These are phyloP conservation scores for Anguilla pacifica DNA, from an alignment of 2,797 vertebrate genomes.

Conservation along the genomic window DNA sequence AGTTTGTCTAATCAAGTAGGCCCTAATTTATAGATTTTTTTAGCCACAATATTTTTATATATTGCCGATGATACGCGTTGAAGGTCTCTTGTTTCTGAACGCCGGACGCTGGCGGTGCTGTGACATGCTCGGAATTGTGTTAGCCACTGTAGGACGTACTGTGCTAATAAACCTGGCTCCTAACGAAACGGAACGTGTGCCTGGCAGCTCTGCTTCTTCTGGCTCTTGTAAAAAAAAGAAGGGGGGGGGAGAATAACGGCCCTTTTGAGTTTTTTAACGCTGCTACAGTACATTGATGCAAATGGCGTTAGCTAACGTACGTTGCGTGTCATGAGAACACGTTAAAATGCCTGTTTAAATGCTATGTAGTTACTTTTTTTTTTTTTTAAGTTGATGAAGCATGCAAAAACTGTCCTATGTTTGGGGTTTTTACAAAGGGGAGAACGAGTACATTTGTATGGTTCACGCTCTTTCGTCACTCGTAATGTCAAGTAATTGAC, in stretches of 20 bases:
- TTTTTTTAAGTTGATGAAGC: not conserved
- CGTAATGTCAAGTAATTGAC: not conserved
- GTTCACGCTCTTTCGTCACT: not conserved
- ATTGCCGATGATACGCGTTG: slow-evolving; percentile 83
- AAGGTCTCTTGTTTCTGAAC: slow-evolving; percentile 71
- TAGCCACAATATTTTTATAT: slow-evolving; percentile 99
- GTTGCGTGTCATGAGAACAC: not conserved
- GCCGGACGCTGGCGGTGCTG: slow-evolving; percentile 80
- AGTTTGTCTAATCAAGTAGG: slow-evolving; percentile 94
- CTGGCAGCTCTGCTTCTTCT: not conserved
- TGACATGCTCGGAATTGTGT: slow-evolving; percentile 90
- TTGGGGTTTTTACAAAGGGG: not conserved
- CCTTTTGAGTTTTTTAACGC: not conserved
- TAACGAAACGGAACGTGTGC: slow-evolving; percentile 54
- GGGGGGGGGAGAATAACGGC: not conserved
- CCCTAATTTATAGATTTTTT: slow-evolving; percentile 99
- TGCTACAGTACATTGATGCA: not conserved
- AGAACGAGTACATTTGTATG: not conserved
- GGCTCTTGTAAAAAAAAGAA: not conserved
- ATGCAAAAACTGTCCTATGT: not conserved
- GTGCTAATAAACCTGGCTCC: slow-evolving; percentile 85
- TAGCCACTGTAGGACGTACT: slow-evolving; percentile 94
- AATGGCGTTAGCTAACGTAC: not conserved
- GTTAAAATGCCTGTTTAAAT: not conserved
- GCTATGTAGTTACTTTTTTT: not conserved